Percentiles rank a stretch among this genome's conserved stretches.
Evolutionary conservation across 2,797 vertebrate genomes (phyloP).

Genomic region (Typhlichthys eigenmanni): DNA sequence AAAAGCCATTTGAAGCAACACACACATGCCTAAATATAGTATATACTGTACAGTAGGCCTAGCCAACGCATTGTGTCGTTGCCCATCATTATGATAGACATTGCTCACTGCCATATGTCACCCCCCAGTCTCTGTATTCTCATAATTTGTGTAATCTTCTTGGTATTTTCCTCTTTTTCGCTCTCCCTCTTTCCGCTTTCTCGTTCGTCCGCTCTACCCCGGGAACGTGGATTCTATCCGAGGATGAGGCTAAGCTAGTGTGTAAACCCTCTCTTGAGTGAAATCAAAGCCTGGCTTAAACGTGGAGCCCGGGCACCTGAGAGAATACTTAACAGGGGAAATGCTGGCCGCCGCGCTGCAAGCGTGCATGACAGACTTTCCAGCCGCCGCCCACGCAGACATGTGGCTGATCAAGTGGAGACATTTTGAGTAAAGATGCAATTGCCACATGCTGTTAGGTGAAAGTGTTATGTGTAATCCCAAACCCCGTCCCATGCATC

Average conservation of each 20-base stretch:
- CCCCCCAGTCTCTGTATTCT: slow-evolving; percentile 1
- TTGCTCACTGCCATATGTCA: not conserved
- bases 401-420: too few relatives aligned
- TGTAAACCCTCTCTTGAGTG: slow-evolving; percentile 64
- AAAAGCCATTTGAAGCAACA: too few relatives aligned
- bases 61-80: too few relatives aligned
- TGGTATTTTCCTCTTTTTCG: slow-evolving; percentile 17
- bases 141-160: slow-evolving; percentile 12
- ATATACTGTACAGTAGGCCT: too few relatives aligned
- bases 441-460: too few relatives aligned
- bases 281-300: slow-evolving; percentile 67
- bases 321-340: slow-evolving; percentile 25
- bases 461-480: too few relatives aligned
- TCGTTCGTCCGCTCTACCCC: slow-evolving; percentile 43
- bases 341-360: slow-evolving; percentile 28
- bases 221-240: slow-evolving; percentile 60
- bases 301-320: slow-evolving; percentile 39
- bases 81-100: too few relatives aligned
- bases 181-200: slow-evolving; percentile 37
- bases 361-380: slow-evolving; percentile 37
- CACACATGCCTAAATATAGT: too few relatives aligned
- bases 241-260: slow-evolving; percentile 68
- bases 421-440: too few relatives aligned
- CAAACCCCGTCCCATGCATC: too few relatives aligned
- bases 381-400: too few relatives aligned